These are phyloP conservation scores for Synergus gifuensis DNA, from an alignment of 2,888 invertebrate genomes.

Conservation along the genomic window DNA sequence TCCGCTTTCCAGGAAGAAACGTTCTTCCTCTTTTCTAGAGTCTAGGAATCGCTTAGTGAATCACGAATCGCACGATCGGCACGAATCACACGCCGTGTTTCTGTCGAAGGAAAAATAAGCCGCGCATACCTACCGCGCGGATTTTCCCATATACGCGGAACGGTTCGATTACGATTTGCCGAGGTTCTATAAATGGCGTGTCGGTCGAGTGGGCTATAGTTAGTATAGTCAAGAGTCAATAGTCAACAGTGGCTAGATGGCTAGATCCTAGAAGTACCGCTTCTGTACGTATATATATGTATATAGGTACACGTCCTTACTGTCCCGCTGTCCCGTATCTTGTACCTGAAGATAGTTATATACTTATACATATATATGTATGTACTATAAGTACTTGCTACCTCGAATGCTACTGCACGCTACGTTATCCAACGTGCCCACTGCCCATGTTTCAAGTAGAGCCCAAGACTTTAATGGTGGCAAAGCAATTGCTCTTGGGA, in stretches of 20 bases:
- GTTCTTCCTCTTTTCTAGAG: conserved; percentile 10
- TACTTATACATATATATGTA: not conserved
- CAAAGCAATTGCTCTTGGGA: conserved; percentile 29
- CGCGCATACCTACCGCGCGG: conserved; percentile 57
- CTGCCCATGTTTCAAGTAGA: not conserved
- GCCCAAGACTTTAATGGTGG: conserved; percentile 16
- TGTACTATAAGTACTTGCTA: not conserved
- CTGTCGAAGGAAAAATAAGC: conserved; percentile 53
- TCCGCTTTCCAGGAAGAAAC: conserved; percentile 1
- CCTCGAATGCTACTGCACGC: conserved; percentile 19
- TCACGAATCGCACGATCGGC: conserved; percentile 55
- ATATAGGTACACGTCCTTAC: conserved; percentile 45
- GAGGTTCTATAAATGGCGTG: conserved; percentile 61
- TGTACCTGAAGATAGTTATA: conserved; percentile 34
- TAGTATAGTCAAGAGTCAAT: conserved; percentile 1
- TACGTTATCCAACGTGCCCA: conserved; percentile 21
- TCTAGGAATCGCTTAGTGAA: conserved; percentile 47
- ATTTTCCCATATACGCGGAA: conserved; percentile 65
- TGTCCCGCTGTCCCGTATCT: conserved; percentile 53
- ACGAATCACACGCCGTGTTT: conserved; percentile 55
- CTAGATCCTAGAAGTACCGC: conserved; percentile 60
- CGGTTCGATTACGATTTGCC: conserved; percentile 59
- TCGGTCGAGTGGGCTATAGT: conserved; percentile 51
- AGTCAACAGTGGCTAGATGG: conserved; percentile 31
- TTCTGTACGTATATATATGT: conserved; percentile 54